Base-by-base conservation (phyloP, 2,797 vertebrate genomes). In the Coreius guichenoti region DNA sequence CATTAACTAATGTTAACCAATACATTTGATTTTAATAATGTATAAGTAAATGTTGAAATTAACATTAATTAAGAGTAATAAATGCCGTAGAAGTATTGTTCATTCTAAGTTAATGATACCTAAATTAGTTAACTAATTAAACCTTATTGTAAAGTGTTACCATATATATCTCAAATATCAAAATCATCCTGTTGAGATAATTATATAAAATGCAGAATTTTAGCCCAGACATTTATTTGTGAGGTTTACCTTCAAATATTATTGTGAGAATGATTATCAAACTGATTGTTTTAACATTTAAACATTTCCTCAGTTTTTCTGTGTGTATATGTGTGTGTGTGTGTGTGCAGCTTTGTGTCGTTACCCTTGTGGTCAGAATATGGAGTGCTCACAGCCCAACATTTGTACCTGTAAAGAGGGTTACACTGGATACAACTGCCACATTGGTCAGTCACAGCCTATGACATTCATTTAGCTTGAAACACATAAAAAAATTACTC, bases 321-420 rank as follows among this genome's bases (percentile, higher is more conserved):
- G 33, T 79, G 43, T 72, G 84, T 85, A 83, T 88, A 83, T 90
- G 29, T 86, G n/a, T 76, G 43, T 73, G 33, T 87, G 29, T 80
- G 43, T 76, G 83, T 84, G 78, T 88, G 81, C 90, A 99, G 97
- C 96, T 80, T 93, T 95, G 87, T 98, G 97, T 92, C 95, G 95
- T 89, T 93, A 95, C 84, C 92, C 88, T 0, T 98, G 97, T 90
- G 96, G 97, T 75, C 95, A 89, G 92, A 97, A 96, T 88, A 97
- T 96, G 95, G 95, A 96, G 82, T 98, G 96, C 88, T 92, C 95
- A 43, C 94, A 94, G 49, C 97, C 97, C 72, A 96, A 97, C 91
- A 94, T 95, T 86, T 98, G 98, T 90, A 95, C 94, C 88, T 98
- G 97, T 91, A 97, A 94, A 90, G 90, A 94, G 58, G 97, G 97